phyloP scores from a whole-genome alignment of 2,888 invertebrate genomes.

The Phaonia tiefii region DNA sequence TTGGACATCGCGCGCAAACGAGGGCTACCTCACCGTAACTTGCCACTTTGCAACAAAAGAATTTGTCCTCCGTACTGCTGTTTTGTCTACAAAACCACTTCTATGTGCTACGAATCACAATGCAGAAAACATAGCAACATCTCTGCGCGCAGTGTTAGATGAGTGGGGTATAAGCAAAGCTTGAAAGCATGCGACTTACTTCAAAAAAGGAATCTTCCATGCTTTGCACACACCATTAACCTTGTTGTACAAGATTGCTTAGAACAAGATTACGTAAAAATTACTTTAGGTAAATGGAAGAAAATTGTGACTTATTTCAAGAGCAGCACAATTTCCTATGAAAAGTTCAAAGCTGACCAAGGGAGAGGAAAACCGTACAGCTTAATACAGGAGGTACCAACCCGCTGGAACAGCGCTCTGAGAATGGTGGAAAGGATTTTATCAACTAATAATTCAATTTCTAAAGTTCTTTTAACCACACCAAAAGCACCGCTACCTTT shows the following conservation, averaged over 20 bases:
- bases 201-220: constrained; percentile 20
- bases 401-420: too few relatives aligned
- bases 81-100: constrained; percentile 39
- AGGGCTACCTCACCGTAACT: too few relatives aligned
- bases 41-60: too few relatives aligned
- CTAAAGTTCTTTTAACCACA: constrained; percentile 19
- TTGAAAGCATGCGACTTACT: constrained; percentile 16
- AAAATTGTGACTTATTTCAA: constrained; percentile 50
- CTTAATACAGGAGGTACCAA: too few relatives aligned
- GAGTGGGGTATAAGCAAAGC: constrained; percentile 19
- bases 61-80: constrained; percentile 19
- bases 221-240: constrained; percentile 28
- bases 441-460: too few relatives aligned
- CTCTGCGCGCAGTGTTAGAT: constrained; percentile 1
- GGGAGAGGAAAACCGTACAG: constrained; percentile 10
- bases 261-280: constrained; percentile 5
- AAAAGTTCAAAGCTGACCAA: constrained; percentile 56
- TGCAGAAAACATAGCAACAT: constrained; percentile 18
- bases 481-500: too few relatives aligned
- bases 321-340: constrained; percentile 49
- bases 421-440: too few relatives aligned
- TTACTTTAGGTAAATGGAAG: constrained; percentile 55
- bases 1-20: too few relatives aligned
- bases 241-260: constrained; percentile 40
- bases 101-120: background rate